Percentiles rank a stretch among this genome's conserved stretches.
Evolutionary conservation across 1,140 invertebrate genomes (phyloP).

Genomic region (Idris sp.): DNA sequence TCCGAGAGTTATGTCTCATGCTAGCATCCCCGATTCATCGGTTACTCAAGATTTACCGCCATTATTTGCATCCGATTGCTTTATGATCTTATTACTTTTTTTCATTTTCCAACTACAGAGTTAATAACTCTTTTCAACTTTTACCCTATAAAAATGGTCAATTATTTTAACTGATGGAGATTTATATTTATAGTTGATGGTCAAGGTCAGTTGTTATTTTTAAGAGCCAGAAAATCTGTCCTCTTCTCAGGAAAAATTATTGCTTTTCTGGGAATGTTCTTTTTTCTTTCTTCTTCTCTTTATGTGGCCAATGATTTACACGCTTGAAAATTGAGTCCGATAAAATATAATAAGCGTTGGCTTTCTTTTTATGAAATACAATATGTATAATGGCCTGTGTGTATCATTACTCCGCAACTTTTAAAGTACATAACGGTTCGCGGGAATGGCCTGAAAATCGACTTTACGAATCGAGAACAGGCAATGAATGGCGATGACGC

Average conservation of each 20-base stretch:
- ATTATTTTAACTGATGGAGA: too few relatives aligned
- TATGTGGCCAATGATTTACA: not conserved
- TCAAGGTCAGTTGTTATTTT: too few relatives aligned
- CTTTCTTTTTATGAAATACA: slow-evolving; percentile 48
- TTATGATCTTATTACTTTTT: slow-evolving; percentile 5
- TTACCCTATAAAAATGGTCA: too few relatives aligned
- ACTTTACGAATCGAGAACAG: slow-evolving; percentile 57
- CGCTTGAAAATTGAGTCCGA: slow-evolving; percentile 27
- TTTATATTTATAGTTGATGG: too few relatives aligned
- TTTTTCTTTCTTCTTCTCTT: not conserved
- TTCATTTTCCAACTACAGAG: slow-evolving; percentile 5
- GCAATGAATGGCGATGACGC: slow-evolving; percentile 56
- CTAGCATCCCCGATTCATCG: slow-evolving; percentile 1
- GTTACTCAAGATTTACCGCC: not conserved
- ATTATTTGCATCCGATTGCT: slow-evolving; percentile 19
- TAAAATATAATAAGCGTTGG: slow-evolving; percentile 46
- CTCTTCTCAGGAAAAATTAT: too few relatives aligned
- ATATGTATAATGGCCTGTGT: slow-evolving; percentile 29
- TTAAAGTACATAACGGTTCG: slow-evolving; percentile 48
- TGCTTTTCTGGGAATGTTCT: too few relatives aligned
- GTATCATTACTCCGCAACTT: slow-evolving; percentile 42
- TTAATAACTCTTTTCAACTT: too few relatives aligned
- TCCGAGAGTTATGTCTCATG: slow-evolving; percentile 20
- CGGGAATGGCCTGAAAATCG: slow-evolving; percentile 58
- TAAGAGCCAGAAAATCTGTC: too few relatives aligned